These are phyloP conservation scores for Vanessa cardui DNA, from an alignment of 2,888 invertebrate species.

Conservation along the genomic window DNA sequence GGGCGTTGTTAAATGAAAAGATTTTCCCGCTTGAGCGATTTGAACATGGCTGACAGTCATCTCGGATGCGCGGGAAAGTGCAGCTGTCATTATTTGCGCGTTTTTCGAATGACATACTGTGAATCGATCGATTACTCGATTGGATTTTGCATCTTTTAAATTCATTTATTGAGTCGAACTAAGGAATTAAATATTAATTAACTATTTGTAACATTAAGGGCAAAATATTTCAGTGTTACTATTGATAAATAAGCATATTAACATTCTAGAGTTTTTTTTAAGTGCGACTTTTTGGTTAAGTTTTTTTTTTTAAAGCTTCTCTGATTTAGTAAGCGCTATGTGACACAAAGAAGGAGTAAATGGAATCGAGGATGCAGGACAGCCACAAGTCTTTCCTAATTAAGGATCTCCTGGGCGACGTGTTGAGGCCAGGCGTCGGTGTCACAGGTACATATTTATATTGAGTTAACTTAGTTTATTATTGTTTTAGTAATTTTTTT, in stretches of 20 bases:
- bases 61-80: slow-evolving; percentile 71
- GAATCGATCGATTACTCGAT: slow-evolving; percentile 31
- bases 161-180: neutral
- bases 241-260: neutral
- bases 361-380: slow-evolving; percentile 80
- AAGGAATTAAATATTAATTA: neutral
- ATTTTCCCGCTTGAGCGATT: slow-evolving; percentile 75
- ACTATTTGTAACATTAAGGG: neutral
- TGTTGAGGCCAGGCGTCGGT: slow-evolving; percentile 71
- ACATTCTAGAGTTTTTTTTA: neutral
- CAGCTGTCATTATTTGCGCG: slow-evolving; percentile 49
- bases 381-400: slow-evolving; percentile 92
- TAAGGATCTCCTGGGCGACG: slow-evolving; percentile 91
- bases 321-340: slow-evolving; percentile 6
- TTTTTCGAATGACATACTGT: slow-evolving; percentile 39
- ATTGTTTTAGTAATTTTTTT: too few relatives aligned
- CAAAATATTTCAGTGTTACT: neutral
- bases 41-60: slow-evolving; percentile 76
- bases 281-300: too few relatives aligned
- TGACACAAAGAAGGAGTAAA: slow-evolving; percentile 34
- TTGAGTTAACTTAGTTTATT: neutral
- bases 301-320: slow-evolving; percentile 1
- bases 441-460: slow-evolving; percentile 28
- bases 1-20: slow-evolving; percentile 80
- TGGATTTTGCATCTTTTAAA: slow-evolving; percentile 11